These are phyloP conservation scores for Elegia similella DNA, from an alignment of 2,888 invertebrate species.

Conservation along the genomic window DNA sequence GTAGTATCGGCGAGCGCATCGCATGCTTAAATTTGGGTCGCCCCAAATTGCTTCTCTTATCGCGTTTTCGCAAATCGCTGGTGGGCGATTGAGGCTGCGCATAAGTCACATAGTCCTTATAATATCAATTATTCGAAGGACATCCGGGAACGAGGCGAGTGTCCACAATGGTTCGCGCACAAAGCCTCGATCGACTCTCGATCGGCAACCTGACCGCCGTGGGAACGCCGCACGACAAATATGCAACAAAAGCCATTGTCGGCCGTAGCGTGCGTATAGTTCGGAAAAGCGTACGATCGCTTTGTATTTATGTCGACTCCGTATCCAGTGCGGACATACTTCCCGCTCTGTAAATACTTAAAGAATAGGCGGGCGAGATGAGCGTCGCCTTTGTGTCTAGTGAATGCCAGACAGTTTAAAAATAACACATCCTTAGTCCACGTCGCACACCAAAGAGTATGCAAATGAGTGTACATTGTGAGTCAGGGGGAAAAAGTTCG, in stretches of 20 bases:
- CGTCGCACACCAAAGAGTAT: conserved; percentile 39
- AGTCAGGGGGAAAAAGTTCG: conserved; percentile 52
- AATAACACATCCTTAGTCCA: conserved; percentile 34
- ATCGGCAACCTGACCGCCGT: conserved; percentile 47
- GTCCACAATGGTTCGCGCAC: conserved; percentile 11
- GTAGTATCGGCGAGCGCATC: conserved; percentile 42
- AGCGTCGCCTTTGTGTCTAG: conserved; percentile 42
- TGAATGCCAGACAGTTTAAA: conserved; percentile 38
- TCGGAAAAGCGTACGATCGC: conserved; percentile 2
- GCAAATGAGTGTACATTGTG: conserved; percentile 49
- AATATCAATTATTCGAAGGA: conserved; percentile 21
- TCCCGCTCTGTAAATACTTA: conserved; percentile 12
- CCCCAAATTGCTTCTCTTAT: conserved; percentile 49
- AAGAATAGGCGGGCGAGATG: conserved; percentile 32
- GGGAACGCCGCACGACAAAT: conserved; percentile 59
- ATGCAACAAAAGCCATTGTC: conserved; percentile 70
- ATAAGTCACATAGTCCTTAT: conserved; percentile 24
- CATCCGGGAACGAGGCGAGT: conserved; percentile 3
- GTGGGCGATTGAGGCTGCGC: conserved; percentile 31
- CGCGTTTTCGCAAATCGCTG: conserved; percentile 44
- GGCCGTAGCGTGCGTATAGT: conserved; percentile 20
- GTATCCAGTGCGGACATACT: conserved; percentile 13
- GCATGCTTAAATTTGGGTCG: conserved; percentile 49
- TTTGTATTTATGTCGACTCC: not conserved
- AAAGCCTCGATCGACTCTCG: conserved; percentile 27